Evolutionary conservation across 2,888 invertebrate genomes (phyloP).

Genomic region (Odontocerum albicorne): DNA sequence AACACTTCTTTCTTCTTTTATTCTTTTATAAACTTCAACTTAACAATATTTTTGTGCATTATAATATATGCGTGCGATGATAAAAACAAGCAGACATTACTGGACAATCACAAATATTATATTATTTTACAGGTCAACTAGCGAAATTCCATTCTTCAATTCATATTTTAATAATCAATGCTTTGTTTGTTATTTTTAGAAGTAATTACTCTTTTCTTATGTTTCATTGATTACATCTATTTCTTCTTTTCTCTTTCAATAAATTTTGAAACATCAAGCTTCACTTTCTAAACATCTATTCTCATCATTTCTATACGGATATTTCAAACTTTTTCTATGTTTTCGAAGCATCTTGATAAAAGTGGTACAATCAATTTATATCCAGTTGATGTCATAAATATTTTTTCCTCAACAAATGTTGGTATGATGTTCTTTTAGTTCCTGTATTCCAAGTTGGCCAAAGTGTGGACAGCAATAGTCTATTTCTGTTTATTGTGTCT

Average conservation of each 20-base stretch:
- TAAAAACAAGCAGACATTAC: not conserved
- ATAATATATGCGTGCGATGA: not conserved
- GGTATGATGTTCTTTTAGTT: conserved; percentile 19
- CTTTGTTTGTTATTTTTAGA: too few relatives aligned
- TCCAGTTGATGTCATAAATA: not conserved
- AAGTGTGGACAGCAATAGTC: conserved; percentile 21
- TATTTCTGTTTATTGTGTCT: conserved; percentile 29
- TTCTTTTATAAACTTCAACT: not conserved
- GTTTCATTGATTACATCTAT: too few relatives aligned
- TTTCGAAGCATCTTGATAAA: too few relatives aligned
- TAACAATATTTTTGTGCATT: not conserved
- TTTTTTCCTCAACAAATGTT: conserved; percentile 22
- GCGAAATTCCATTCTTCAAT: too few relatives aligned
- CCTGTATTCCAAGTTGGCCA: conserved; percentile 27
- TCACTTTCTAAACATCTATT: too few relatives aligned
- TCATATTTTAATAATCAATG: too few relatives aligned
- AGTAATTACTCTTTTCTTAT: too few relatives aligned
- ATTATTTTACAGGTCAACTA: not conserved
- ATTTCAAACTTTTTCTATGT: too few relatives aligned
- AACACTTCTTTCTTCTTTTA: not conserved
- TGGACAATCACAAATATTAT: not conserved
- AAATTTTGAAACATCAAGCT: too few relatives aligned
- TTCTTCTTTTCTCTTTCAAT: too few relatives aligned
- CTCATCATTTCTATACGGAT: too few relatives aligned
- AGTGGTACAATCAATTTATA: too few relatives aligned